These are phyloP conservation scores for Xyrichtys novacula DNA, from an alignment of 2,797 vertebrate genomes.

Conservation along the genomic window DNA sequence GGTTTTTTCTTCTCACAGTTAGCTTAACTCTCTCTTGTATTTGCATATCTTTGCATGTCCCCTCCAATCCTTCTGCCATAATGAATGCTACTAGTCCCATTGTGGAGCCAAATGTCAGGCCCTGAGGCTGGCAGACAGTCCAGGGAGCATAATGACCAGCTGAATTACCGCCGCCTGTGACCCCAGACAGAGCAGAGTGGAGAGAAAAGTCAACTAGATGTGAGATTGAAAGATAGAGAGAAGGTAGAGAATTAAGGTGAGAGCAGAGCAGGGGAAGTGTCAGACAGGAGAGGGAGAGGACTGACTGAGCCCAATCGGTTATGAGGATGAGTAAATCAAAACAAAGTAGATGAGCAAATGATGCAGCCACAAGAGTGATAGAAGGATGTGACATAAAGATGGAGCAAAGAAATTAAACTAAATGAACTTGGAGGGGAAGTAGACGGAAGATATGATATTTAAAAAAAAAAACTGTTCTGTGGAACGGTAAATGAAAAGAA, in stretches of 20 bases:
- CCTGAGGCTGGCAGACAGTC: slow-evolving; percentile 49
- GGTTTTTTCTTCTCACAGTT: not conserved
- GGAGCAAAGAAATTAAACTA: not conserved
- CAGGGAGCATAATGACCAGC: slow-evolving; percentile 51
- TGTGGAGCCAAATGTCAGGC: slow-evolving; percentile 63
- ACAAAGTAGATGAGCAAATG: not conserved
- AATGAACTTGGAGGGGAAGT: not conserved
- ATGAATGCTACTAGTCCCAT: slow-evolving; percentile 51
- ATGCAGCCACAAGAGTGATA: not conserved
- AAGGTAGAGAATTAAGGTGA: slow-evolving; percentile 4
- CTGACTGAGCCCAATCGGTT: not conserved
- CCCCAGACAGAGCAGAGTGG: slow-evolving; percentile 6
- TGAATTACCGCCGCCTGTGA: slow-evolving; percentile 32
- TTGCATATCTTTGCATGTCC: slow-evolving; percentile 47
- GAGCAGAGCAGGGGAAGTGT: accelerated
- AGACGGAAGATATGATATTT: not conserved
- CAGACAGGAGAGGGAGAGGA: not conserved
- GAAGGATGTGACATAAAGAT: not conserved
- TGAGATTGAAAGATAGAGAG: not conserved
- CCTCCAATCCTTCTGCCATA: slow-evolving; percentile 34
- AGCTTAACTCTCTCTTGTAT: slow-evolving; percentile 23
- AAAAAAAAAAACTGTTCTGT: not conserved
- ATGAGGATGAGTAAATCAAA: not conserved
- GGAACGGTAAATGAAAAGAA: not conserved
- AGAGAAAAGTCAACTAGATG: slow-evolving; percentile 21